These are phyloP conservation scores for Lonchura striata DNA, from an alignment of 2,113 vertebrate species.

Conservation along the genomic window DNA sequence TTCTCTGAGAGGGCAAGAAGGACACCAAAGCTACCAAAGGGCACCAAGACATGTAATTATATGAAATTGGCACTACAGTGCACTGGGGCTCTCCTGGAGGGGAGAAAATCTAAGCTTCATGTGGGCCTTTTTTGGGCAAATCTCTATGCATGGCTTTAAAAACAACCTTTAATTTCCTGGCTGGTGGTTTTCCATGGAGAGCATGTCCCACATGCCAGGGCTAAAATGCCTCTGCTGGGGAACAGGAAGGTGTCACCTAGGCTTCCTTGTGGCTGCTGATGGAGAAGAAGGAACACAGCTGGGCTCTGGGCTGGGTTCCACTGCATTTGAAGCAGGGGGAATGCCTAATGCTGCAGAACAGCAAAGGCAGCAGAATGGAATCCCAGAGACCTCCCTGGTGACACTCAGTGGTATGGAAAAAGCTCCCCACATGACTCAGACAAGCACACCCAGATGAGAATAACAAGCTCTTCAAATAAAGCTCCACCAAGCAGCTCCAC, in stretches of 20 bases:
- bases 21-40: not conserved
- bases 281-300: not conserved
- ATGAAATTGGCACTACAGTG: not conserved
- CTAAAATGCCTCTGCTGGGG: not conserved
- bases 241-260: not conserved
- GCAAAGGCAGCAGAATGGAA: not conserved
- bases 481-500: not conserved
- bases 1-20: not conserved
- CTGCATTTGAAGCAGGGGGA: not conserved
- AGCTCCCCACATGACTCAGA: not conserved
- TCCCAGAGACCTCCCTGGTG: not conserved
- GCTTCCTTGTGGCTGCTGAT: not conserved
- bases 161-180: not conserved
- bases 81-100: not conserved
- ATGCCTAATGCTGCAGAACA: not conserved
- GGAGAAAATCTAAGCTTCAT: not conserved
- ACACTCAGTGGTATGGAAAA: not conserved
- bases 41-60: not conserved
- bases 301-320: not conserved
- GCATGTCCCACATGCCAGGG: fast-evolving
- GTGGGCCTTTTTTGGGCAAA: not conserved
- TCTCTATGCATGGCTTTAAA: not conserved
- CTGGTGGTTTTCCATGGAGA: not conserved
- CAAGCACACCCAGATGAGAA: not conserved
- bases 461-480: not conserved